Conservation (phyloP, 2,888 invertebrate genomes). For the Netelia inedita region DNA sequence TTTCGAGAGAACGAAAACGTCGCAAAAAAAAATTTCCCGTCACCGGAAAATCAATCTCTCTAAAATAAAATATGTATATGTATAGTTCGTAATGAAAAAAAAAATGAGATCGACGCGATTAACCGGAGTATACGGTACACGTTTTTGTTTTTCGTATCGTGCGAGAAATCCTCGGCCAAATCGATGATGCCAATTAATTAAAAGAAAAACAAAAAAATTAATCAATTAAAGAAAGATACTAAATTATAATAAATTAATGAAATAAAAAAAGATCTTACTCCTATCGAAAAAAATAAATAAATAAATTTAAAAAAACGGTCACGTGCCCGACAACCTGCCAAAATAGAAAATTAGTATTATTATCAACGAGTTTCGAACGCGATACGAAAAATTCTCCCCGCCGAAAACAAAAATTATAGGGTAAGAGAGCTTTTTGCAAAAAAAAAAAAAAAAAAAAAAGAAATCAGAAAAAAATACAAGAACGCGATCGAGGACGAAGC, state of each 20-base stretch:
- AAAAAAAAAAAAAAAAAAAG: constrained; percentile 77
- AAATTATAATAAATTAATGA: background rate
- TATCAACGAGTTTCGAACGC: constrained; percentile 41
- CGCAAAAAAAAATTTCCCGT: background rate
- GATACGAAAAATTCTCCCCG: constrained; percentile 48
- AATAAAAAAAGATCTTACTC: constrained; percentile 15
- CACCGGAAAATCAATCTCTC: no score
- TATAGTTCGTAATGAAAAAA: constrained; percentile 67
- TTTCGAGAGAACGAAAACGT: background rate
- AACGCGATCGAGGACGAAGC: constrained; percentile 67
- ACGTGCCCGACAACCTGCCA: constrained; percentile 70
- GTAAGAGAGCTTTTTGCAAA: constrained; percentile 80
- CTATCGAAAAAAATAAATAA: background rate
- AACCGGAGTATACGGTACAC: constrained; percentile 3
- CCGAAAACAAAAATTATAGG: constrained; percentile 68
- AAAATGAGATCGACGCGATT: constrained; percentile 25
- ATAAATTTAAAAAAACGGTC: constrained; percentile 1
- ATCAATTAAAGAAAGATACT: no score
- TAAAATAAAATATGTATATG: constrained; percentile 67
- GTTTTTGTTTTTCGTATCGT: constrained; percentile 52
- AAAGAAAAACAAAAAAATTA: constrained; percentile 8
- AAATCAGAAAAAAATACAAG: constrained; percentile 48
- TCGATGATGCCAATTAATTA: constrained; percentile 28
- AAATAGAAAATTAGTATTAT: constrained; percentile 68
- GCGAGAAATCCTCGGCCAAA: constrained; percentile 39